Base-by-base conservation (phyloP, 2,888 invertebrate genomes). In the Noctuana brunneofusca region DNA sequence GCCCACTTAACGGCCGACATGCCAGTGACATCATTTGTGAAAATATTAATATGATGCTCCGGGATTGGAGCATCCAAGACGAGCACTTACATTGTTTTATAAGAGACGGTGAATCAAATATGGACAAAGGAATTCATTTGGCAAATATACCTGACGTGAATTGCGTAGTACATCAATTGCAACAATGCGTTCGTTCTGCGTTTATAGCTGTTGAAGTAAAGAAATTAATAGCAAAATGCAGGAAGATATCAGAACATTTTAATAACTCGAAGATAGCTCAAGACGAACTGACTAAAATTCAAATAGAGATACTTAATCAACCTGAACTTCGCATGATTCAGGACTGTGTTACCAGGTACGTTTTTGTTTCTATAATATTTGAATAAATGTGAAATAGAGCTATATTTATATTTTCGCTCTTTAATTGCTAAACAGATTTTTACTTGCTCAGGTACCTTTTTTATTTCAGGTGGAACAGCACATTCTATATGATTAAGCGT, bases 401-500 rank as follows among this genome's bases (percentile, higher is more conserved):
- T 24, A 24, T 24, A 5, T 24, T 24, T 24, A 24, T 24, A 27
- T 27, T 27, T 27, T 27, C 8, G 27, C 27, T 9, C 41, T 16
- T 5, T 41, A n/a, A 4, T 4, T 12, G 1, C 35, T 5, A n/a
- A n/a, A n/a, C n/a, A n/a, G n/a, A 38, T 41, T n/a, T 2, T 1
- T 16, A 41, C 0, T 41, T 41, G 0, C 0, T 6, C 6, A 27
- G 27, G 27, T 6, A 27, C 8, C 11, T 46, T 3, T 14, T 55
- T 43, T 43, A 43, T 43, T 63, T 30, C 56, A 56, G 46, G 30
- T 74, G 72, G 73, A 73, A 73, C 60, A 71, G 71, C 20, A 74
- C 69, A 11, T 73, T 68, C 50, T 68, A 72, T 50, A 71, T 71
- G 70, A 64, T 70, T 4, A 69, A 71, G 63, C 65, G 71, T 43